Evolutionary conservation across 2,797 vertebrate species (phyloP).

Genomic region (Vultur gryphus): DNA sequence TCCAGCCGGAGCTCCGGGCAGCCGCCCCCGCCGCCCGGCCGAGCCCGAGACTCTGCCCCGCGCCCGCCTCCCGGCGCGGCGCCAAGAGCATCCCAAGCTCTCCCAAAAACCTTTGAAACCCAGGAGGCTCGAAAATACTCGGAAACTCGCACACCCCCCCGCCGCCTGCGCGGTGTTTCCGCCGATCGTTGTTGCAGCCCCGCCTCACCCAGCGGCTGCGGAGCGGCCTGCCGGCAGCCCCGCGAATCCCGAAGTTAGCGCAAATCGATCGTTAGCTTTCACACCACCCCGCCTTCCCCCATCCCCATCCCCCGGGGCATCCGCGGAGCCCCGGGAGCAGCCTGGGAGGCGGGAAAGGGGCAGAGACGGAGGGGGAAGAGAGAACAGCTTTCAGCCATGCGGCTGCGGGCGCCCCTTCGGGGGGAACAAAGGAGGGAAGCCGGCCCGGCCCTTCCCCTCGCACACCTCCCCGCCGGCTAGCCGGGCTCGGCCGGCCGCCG

Average conservation of each 20-base stretch:
- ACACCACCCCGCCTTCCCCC: background rate
- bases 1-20: background rate
- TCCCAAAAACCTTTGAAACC: background rate
- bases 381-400: background rate
- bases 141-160: background rate
- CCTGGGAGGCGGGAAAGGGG: background rate
- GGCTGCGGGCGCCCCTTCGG: background rate
- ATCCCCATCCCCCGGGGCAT: background rate
- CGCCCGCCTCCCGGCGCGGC: background rate
- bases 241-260: background rate
- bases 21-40: background rate
- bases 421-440: slow-evolving; percentile 24
- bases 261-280: too few species aligned
- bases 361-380: background rate
- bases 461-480: background rate
- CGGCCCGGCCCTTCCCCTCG: background rate
- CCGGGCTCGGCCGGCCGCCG: background rate
- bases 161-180: background rate
- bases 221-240: background rate
- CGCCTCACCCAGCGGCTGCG: background rate
- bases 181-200: background rate
- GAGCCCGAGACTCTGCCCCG: background rate
- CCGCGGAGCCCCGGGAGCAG: background rate
- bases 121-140: background rate
- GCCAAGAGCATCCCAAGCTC: background rate